phyloP scores from a whole-genome alignment of 2,113 vertebrate genomes.

The Odocoileus virginianus region DNA sequence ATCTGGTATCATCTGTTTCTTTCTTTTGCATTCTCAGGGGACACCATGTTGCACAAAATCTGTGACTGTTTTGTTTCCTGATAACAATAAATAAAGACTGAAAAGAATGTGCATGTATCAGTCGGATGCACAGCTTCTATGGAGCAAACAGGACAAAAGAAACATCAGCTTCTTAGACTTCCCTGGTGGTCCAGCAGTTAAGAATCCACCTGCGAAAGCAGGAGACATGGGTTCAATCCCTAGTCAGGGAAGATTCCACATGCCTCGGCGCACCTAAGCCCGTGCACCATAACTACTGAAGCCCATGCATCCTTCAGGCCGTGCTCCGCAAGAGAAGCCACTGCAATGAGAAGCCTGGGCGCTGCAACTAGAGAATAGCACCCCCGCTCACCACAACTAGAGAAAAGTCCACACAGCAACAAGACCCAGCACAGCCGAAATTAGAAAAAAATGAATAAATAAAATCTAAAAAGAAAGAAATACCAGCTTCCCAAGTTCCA shows the following conservation, averaged over 20 bases:
- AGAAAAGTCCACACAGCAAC: neutral
- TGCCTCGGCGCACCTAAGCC: neutral
- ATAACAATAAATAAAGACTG: neutral
- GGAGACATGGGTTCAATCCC: neutral
- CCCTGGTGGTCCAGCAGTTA: neutral
- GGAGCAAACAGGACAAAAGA: neutral
- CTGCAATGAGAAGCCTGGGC: neutral
- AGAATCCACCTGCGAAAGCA: neutral
- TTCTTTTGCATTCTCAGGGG: conserved; percentile 14
- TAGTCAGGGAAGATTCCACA: neutral
- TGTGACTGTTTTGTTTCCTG: neutral
- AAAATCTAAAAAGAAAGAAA: neutral
- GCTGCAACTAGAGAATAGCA: neutral
- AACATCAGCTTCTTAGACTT: neutral
- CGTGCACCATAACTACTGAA: neutral
- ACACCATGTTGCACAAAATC: neutral
- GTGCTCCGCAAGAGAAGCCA: neutral
- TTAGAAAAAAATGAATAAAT: neutral
- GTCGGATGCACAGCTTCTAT: neutral
- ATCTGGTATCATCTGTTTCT: neutral
- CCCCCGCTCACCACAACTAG: neutral
- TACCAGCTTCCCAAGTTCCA: neutral
- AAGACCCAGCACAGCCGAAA: neutral
- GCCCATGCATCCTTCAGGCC: neutral
- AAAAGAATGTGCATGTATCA: neutral